These are phyloP conservation scores for Heliconius melpomene DNA, from an alignment of 1,140 invertebrate species.

Conservation along the genomic window DNA sequence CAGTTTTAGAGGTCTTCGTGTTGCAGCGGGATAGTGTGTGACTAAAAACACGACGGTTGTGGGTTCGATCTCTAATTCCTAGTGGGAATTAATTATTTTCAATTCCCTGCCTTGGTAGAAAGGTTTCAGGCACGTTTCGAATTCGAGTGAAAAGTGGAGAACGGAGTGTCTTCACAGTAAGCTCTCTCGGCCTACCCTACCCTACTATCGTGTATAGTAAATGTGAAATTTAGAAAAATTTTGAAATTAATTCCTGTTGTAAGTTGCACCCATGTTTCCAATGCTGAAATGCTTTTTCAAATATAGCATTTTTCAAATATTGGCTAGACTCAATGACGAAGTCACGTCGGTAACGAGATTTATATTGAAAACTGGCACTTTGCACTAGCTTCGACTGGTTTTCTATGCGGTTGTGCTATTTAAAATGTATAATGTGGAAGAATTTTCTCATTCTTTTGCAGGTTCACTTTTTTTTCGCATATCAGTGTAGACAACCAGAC, in stretches of 20 bases:
- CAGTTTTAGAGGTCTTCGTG: not conserved
- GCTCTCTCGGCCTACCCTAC: not conserved
- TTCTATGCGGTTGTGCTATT: not conserved
- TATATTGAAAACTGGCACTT: not conserved
- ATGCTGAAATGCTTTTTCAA: not conserved
- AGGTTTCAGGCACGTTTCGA: not conserved
- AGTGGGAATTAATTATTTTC: not conserved
- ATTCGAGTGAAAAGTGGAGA: not conserved
- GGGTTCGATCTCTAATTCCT: not conserved
- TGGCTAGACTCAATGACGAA: not conserved
- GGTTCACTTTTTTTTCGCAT: too few species aligned
- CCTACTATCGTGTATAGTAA: not conserved
- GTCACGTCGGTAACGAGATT: not conserved
- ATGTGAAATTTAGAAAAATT: not conserved
- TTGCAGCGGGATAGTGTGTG: not conserved
- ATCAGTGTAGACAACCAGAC: too few species aligned
- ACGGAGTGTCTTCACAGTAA: not conserved
- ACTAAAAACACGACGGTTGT: too few species aligned
- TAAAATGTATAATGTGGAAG: too few species aligned
- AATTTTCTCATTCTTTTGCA: not conserved
- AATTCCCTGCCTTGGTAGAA: not conserved
- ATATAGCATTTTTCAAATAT: not conserved
- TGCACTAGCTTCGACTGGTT: not conserved
- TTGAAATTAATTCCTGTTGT: not conserved
- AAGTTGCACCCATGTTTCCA: not conserved